A percentile compares a stretch with the other conserved stretches of the same genome.
phyloP scores from a whole-genome alignment of 2,888 invertebrate genomes.

The Spilarctia lutea region DNA sequence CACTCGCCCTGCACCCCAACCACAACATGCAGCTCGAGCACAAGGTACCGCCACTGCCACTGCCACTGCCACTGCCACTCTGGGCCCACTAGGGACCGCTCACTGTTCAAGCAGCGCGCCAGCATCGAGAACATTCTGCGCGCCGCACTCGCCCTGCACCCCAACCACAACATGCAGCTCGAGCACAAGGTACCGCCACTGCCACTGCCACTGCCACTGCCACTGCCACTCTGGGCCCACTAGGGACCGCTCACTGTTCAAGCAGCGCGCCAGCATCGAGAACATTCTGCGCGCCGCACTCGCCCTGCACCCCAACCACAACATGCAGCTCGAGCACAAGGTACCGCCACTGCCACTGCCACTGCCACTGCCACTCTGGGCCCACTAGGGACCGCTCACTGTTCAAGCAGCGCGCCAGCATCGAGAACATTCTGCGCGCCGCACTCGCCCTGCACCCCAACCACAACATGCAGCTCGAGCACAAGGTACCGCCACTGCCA shows the following conservation, averaged over 20 bases:
- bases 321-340: conserved; percentile 88
- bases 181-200: too few species aligned
- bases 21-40: too few species aligned
- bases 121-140: too few species aligned
- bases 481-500: conserved; percentile 52
- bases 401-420: conserved; percentile 93
- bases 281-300: conserved; percentile 95
- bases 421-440: conserved; percentile 96
- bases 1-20: too few species aligned
- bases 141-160: too few species aligned
- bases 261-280: conserved; percentile 95
- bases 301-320: conserved; percentile 91
- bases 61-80: too few species aligned
- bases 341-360: too few species aligned
- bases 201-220: too few species aligned
- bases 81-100: too few species aligned
- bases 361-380: background rate
- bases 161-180: too few species aligned
- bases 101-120: too few species aligned
- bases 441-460: conserved; percentile 93
- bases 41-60: too few species aligned
- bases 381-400: conserved; percentile 67
- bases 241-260: conserved; percentile 85
- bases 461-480: conserved; percentile 90
- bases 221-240: background rate